A percentile compares a stretch with the other conserved stretches of the same genome.
Evolutionary conservation across 2,797 vertebrate species (phyloP).

Genomic region (Schizothorax lantsangensis): DNA sequence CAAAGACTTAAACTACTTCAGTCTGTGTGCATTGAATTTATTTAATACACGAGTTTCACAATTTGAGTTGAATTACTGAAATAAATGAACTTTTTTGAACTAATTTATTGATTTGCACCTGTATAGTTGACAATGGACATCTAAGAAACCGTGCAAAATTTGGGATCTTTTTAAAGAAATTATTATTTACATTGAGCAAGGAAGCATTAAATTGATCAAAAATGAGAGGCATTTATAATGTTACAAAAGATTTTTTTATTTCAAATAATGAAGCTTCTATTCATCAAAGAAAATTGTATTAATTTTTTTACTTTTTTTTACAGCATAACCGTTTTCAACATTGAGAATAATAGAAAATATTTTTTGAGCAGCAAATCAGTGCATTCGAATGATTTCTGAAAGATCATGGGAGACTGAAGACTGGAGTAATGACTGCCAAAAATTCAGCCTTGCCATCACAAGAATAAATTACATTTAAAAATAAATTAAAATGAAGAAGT

Average conservation of each 20-base stretch:
- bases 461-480: not conserved
- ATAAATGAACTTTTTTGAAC: too few species aligned
- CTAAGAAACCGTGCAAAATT: not conserved
- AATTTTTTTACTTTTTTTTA: too few species aligned
- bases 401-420: not conserved
- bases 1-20: too few species aligned
- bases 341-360: not conserved
- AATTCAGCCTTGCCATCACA: too few species aligned
- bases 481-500: not conserved
- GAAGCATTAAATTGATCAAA: not conserved
- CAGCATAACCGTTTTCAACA: not conserved
- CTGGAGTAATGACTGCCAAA: not conserved
- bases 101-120: too few species aligned
- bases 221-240: not conserved
- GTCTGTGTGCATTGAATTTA: too few species aligned
- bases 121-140: not conserved
- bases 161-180: not conserved
- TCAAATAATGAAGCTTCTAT: not conserved
- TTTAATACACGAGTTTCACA: too few species aligned
- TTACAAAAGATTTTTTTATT: too few species aligned
- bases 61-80: too few species aligned
- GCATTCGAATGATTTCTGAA: not conserved
- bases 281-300: not conserved
- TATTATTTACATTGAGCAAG: not conserved
- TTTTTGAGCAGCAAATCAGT: not conserved